phyloP scores from a whole-genome alignment of 2,797 vertebrate genomes.

The Leucoraja ocellata region DNA sequence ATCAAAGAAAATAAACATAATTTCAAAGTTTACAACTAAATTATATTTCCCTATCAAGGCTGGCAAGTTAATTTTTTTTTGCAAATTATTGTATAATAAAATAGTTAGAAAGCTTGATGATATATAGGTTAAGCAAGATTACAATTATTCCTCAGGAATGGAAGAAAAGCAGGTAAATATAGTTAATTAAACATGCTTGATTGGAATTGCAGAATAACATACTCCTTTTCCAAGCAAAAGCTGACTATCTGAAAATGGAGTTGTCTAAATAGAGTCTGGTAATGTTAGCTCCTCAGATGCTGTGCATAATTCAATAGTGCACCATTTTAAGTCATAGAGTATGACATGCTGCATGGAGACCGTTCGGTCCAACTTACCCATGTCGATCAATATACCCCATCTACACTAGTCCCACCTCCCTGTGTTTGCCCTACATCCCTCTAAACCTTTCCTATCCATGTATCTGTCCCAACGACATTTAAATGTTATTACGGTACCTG shows the following conservation, averaged over 20 bases:
- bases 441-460: too few relatives aligned
- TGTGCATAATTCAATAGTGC: background rate
- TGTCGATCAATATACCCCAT: too few relatives aligned
- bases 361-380: too few relatives aligned
- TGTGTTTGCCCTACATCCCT: too few relatives aligned
- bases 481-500: too few relatives aligned
- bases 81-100: background rate
- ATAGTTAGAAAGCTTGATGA: background rate
- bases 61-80: background rate
- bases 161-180: background rate
- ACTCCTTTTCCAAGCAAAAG: background rate
- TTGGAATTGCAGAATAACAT: background rate
- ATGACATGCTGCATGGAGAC: too few relatives aligned
- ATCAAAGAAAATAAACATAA: background rate
- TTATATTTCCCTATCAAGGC: background rate
- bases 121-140: background rate
- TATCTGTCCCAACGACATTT: too few relatives aligned
- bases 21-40: background rate
- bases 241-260: background rate
- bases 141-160: background rate
- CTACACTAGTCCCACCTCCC: too few relatives aligned
- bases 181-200: background rate
- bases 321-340: background rate
- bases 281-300: background rate
- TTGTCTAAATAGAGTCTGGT: too few relatives aligned